Evolutionary conservation across 2,888 invertebrate genomes (phyloP).

Genomic region (Eilema caniola): DNA sequence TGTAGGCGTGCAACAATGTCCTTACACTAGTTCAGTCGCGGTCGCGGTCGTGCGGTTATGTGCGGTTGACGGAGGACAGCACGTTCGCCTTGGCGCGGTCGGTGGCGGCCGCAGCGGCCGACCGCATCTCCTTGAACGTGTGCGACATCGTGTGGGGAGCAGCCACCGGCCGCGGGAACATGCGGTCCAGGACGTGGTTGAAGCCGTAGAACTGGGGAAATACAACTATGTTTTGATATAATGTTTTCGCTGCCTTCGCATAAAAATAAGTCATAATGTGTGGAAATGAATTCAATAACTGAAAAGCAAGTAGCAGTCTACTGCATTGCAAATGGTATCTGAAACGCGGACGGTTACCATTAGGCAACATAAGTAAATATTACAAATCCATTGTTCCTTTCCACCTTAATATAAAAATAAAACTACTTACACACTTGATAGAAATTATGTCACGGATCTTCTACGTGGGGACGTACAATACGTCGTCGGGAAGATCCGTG

Average conservation of each 20-base stretch:
- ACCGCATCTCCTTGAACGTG: slow-evolving; percentile 89
- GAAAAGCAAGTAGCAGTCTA: too few species aligned
- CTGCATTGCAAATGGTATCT: too few species aligned
- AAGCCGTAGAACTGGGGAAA: slow-evolving; percentile 90
- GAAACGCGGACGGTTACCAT: too few species aligned
- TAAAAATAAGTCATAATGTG: neutral
- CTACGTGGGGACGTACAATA: too few species aligned
- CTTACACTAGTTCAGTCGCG: slow-evolving; percentile 38
- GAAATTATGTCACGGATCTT: too few species aligned
- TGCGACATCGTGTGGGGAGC: slow-evolving; percentile 55
- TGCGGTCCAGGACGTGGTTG: slow-evolving; percentile 91
- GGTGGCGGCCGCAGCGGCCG: slow-evolving; percentile 93
- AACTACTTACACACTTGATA: too few species aligned
- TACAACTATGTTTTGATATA: neutral
- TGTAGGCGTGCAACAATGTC: slow-evolving; percentile 8
- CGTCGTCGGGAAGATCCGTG: neutral
- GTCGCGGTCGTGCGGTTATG: slow-evolving; percentile 61
- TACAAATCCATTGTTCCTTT: neutral
- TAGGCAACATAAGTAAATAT: too few species aligned
- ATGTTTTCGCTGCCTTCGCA: neutral
- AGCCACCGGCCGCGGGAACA: slow-evolving; percentile 87
- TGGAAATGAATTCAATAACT: neutral
- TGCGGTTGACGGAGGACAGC: slow-evolving; percentile 79
- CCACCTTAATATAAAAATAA: neutral
- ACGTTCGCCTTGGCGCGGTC: slow-evolving; percentile 91